phyloP scores from a whole-genome alignment of 1,140 invertebrate genomes.

The Eciton burchellii region DNA sequence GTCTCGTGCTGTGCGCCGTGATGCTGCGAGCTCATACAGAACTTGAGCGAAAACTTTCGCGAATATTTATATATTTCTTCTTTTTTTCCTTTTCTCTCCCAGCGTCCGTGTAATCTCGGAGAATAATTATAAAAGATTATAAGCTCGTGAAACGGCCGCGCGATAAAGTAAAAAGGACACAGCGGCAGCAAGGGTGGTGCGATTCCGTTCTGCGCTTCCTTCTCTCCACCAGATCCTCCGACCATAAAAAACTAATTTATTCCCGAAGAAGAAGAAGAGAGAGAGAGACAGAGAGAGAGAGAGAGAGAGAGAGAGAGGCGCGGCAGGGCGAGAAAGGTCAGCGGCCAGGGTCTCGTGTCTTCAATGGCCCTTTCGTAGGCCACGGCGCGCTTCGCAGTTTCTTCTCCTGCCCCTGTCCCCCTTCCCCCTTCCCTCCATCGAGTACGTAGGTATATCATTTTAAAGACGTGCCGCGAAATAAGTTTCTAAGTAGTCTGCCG shows the following conservation, averaged over 20 bases:
- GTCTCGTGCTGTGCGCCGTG: background rate
- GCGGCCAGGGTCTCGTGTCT: constrained; percentile 68
- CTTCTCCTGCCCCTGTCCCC: constrained; percentile 63
- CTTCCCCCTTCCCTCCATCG: no score
- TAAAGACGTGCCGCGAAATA: constrained; percentile 83
- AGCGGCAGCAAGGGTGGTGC: constrained; percentile 66
- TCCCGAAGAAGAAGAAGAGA: constrained; percentile 50
- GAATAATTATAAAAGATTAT: constrained; percentile 70
- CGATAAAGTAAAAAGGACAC: background rate
- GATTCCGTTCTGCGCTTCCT: constrained; percentile 73
- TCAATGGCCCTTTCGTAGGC: constrained; percentile 64
- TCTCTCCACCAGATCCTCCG: constrained; percentile 70
- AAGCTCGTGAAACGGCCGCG: constrained; percentile 44
- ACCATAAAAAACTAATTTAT: constrained; percentile 77
- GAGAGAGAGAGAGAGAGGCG: constrained; percentile 53
- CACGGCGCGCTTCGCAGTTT: constrained; percentile 63
- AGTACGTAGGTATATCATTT: constrained; percentile 80
- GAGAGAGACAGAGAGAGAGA: constrained; percentile 45
- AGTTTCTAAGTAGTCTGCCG: constrained; percentile 84
- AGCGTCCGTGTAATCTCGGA: constrained; percentile 7
- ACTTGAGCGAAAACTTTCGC: constrained; percentile 24
- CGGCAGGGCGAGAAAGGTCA: constrained; percentile 53
- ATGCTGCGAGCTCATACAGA: background rate
- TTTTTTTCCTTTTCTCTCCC: constrained; percentile 2
- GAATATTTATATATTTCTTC: constrained; percentile 44